Conservation (phyloP, 2,113 vertebrate genomes). For the Pelmatolapia mariae region DNA sequence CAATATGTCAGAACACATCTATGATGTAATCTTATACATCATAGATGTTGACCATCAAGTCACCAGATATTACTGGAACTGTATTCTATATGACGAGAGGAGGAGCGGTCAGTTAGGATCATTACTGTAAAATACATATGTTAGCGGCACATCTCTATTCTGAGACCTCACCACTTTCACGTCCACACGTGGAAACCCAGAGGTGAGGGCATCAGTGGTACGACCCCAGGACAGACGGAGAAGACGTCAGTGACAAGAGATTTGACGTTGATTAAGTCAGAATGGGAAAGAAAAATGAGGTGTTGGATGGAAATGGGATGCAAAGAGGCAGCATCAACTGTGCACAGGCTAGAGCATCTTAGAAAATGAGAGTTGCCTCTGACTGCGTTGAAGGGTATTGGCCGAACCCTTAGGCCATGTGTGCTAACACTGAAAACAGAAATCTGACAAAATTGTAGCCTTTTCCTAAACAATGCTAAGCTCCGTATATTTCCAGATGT, state of each 20-base stretch:
- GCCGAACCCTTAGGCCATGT: background rate
- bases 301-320: background rate
- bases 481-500: background rate
- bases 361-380: background rate
- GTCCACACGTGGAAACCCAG: background rate
- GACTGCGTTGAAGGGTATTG: background rate
- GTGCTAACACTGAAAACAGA: fast-evolving
- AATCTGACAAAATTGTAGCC: background rate
- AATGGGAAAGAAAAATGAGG: background rate
- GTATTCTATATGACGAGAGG: background rate
- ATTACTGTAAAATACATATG: background rate
- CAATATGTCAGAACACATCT: background rate
- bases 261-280: background rate
- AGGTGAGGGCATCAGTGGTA: fast-evolving
- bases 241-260: background rate
- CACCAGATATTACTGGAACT: background rate
- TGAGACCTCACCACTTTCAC: background rate
- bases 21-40: background rate
- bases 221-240: background rate
- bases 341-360: background rate
- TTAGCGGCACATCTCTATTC: background rate
- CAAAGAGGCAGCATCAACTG: background rate
- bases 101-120: background rate
- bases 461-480: background rate
- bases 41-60: background rate